These are phyloP conservation scores for Aphelenchoides besseyi DNA, from an alignment of 1,140 invertebrate species.

Conservation along the genomic window DNA sequence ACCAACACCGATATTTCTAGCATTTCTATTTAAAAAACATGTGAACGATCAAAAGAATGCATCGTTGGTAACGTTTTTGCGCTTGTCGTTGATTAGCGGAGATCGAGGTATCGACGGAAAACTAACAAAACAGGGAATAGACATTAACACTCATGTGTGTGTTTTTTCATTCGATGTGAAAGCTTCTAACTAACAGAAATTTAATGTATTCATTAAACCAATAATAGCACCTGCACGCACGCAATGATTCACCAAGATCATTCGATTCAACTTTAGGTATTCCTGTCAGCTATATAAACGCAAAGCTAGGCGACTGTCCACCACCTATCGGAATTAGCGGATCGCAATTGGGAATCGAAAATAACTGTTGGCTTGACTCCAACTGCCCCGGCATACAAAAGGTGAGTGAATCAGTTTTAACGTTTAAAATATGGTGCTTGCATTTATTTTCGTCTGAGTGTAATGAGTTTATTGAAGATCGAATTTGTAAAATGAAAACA, in stretches of 20 bases:
- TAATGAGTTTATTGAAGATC: too few species aligned
- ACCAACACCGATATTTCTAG: background rate
- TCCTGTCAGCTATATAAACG: conserved; percentile 46
- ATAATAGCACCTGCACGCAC: background rate
- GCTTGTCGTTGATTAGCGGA: background rate
- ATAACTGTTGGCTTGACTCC: conserved; percentile 48
- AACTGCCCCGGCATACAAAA: conserved; percentile 52
- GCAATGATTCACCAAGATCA: background rate
- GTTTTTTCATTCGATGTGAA: background rate
- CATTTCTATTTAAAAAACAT: background rate
- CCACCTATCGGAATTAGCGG: conserved; percentile 43
- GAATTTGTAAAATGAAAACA: too few species aligned
- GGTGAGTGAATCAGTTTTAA: too few species aligned
- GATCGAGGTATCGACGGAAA: conserved; percentile 3
- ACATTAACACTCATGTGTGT: background rate
- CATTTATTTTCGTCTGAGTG: too few species aligned
- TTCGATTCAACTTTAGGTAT: conserved; percentile 34
- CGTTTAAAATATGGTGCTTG: too few species aligned
- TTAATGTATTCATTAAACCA: too few species aligned
- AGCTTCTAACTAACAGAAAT: background rate
- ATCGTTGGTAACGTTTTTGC: background rate
- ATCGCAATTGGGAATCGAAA: conserved; percentile 18
- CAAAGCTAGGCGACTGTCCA: conserved; percentile 45
- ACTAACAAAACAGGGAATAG: background rate
- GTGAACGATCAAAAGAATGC: background rate